Base-by-base conservation (phyloP, 2,888 invertebrate genomes). In the Dicyrtomina minuta region DNA sequence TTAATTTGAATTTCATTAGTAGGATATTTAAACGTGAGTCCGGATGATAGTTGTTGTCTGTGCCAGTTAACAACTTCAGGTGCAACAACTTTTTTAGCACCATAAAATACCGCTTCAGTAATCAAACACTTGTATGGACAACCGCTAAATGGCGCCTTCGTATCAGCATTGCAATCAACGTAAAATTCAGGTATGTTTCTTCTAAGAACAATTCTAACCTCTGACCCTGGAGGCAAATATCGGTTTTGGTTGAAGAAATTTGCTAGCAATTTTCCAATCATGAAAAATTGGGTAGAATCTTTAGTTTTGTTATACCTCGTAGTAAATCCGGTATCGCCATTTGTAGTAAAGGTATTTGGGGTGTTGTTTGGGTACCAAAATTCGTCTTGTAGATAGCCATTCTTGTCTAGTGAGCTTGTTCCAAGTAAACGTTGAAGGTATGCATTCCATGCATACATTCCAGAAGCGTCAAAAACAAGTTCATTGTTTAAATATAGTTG, bases 371-470 rank as follows among this genome's bases (percentile, higher is more conserved):
- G 60, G 24, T 24, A 60, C 41, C 43, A 44, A 10, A 60, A 44
- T 24, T 22, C 24, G 8, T 60, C 24, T 24, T 33, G 15, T 1
- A 59, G 10, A 2, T 2, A 12, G 13, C 43, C 43, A 12, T 12
- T 1, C 22, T 59, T 59, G 8, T 60, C 44, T 3, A 55, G 3
- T 5, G 12, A 1, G 12, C 15, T 24, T 15, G 26, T 8, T 55
- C 24, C 26, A 24, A 8, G 26, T 55, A 55, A n/a, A 15, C 55
- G 55, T 24, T 55, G 55, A 22, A 55, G 24, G 12, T 55, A 55
- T 12, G 55, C 55, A 26, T 13, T 26, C 4, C 3, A 26, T 12
- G 22, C 10, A 55, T 55, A 55, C 24, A 12, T 24, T 3, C n/a
- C 27, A 55, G 24, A 26, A 24, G 1, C 3, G n/a, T 55, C 55